A percentile compares a stretch with the other conserved stretches of the same genome.
phyloP scores from a whole-genome alignment of 2,797 vertebrate genomes.

The Cyprinella venusta region DNA sequence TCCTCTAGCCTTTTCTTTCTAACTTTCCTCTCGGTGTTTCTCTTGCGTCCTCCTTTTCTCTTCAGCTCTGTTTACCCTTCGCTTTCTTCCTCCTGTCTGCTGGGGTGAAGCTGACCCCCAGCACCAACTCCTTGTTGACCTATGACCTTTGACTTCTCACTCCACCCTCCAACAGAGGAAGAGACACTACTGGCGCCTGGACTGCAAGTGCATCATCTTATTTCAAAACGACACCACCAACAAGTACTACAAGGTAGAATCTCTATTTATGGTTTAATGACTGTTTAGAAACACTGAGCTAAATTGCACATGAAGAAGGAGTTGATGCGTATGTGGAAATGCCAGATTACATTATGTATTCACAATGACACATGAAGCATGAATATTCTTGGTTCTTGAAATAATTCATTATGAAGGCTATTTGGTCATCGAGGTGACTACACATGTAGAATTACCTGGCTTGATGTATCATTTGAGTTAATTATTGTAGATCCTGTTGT shows the following conservation, averaged over 20 bases:
- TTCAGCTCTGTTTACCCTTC: slow-evolving; percentile 41
- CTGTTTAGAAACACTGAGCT: neutral
- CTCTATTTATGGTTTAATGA: neutral
- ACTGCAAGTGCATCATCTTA: slow-evolving; percentile 92
- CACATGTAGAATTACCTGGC: slow-evolving; percentile 14
- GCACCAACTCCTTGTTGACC: slow-evolving; percentile 59
- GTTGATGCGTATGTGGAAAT: neutral
- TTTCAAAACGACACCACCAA: slow-evolving; percentile 93
- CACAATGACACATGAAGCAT: slow-evolving; percentile 1
- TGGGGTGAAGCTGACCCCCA: slow-evolving; percentile 52
- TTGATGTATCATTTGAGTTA: slow-evolving; percentile 1
- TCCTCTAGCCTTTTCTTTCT: slow-evolving; percentile 21
- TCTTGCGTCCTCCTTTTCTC: slow-evolving; percentile 31
- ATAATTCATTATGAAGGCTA: slow-evolving; percentile 4
- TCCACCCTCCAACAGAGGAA: slow-evolving; percentile 81
- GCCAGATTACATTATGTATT: neutral
- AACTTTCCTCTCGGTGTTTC: slow-evolving; percentile 31
- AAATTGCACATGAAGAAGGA: neutral
- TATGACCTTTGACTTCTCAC: slow-evolving; percentile 61
- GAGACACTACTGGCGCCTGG: slow-evolving; percentile 91
- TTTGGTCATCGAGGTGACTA: neutral
- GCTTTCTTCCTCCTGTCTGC: slow-evolving; percentile 50
- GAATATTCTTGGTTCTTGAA: slow-evolving; percentile 10
- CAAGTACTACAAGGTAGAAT: slow-evolving; percentile 89
- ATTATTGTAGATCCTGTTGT: slow-evolving; percentile 6